phyloP scores from a whole-genome alignment of 2,888 invertebrate genomes.

The Amitus sp. region DNA sequence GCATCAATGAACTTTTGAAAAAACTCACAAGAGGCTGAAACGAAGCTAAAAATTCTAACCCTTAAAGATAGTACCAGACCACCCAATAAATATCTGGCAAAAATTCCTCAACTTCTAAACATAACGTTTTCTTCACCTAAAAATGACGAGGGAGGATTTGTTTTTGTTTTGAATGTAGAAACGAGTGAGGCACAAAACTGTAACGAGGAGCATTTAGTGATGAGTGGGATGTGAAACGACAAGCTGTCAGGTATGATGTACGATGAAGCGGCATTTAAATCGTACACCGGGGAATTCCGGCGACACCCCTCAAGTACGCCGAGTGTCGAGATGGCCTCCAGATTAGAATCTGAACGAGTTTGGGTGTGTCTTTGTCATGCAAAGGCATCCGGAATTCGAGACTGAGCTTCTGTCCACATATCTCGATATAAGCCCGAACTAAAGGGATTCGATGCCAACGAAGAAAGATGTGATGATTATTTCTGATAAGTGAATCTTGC shows the following conservation, averaged over 20 bases:
- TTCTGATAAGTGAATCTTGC: constrained; percentile 22
- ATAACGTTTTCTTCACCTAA: no score
- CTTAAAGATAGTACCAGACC: no score
- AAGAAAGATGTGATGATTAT: constrained; percentile 24
- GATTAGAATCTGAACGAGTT: constrained; percentile 56
- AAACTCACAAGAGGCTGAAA: no score
- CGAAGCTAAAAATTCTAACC: no score
- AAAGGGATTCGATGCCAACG: constrained; percentile 15
- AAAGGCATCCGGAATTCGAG: constrained; percentile 53
- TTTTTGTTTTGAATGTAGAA: no score
- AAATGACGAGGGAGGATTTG: no score
- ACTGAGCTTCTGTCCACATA: constrained; percentile 48
- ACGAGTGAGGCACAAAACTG: no score
- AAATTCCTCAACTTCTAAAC: no score
- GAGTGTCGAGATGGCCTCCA: constrained; percentile 52
- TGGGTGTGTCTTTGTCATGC: constrained; percentile 54
- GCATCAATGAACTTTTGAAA: no score
- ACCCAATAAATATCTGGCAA: no score
- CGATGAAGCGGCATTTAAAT: constrained; percentile 32
- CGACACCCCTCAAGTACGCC: constrained; percentile 46
- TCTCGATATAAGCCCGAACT: constrained; percentile 26
- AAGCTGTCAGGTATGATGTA: constrained; percentile 43
- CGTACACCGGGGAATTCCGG: constrained; percentile 40
- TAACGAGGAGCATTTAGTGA: constrained; percentile 33
- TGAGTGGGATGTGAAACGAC: constrained; percentile 49